These are phyloP conservation scores for Neodon shergylaensis DNA, from an alignment of 2,113 vertebrate species.

Conservation along the genomic window DNA sequence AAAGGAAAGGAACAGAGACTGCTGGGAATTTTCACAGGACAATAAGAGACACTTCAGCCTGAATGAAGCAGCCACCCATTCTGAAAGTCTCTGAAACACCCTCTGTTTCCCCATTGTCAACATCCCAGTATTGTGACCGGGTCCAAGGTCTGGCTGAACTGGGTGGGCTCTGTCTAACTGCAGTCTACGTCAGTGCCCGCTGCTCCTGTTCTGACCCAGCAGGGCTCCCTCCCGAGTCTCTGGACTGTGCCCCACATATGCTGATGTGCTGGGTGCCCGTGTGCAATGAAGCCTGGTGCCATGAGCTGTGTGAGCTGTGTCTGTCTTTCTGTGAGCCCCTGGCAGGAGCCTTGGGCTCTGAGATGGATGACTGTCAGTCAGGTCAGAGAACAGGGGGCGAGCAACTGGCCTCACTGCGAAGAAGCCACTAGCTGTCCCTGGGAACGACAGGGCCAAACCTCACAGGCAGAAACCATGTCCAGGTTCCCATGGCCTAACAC, in stretches of 20 bases:
- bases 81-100: slow-evolving; percentile 45
- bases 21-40: background rate
- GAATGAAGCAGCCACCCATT: slow-evolving; percentile 60
- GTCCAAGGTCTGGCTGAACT: background rate
- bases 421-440: background rate
- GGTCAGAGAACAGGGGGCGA: background rate
- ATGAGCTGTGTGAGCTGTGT: background rate
- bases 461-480: background rate
- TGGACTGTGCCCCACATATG: background rate
- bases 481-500: background rate
- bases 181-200: background rate
- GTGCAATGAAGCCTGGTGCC: background rate
- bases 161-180: background rate
- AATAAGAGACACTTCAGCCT: background rate
- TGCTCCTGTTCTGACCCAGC: no score
- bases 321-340: background rate
- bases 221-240: background rate
- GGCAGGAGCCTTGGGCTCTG: background rate
- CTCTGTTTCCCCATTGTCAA: slow-evolving; percentile 23
- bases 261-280: background rate
- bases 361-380: background rate
- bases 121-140: background rate
- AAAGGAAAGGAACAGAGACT: slow-evolving; percentile 30
- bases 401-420: background rate
- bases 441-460: background rate